These are phyloP conservation scores for Eulemur macaco DNA, from an alignment of 2,113 vertebrate species.

Conservation along the genomic window DNA sequence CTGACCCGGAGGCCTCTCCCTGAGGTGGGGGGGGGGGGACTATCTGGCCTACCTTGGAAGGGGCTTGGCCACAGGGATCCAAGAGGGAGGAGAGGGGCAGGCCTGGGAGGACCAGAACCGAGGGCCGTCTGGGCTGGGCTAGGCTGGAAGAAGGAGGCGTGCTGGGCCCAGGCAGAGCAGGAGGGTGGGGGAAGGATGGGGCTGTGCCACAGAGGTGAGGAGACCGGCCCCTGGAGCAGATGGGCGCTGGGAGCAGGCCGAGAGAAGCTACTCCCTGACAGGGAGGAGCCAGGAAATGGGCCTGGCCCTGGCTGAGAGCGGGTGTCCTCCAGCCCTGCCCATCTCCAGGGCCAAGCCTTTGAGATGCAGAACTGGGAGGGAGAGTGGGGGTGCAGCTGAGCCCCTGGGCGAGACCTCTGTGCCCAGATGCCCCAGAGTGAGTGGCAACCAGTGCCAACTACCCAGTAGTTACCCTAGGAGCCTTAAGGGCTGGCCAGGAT, in stretches of 20 bases:
- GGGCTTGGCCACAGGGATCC: not conserved
- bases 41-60: not conserved
- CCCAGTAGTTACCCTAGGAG: not conserved
- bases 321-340: not conserved
- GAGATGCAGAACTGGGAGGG: not conserved
- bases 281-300: not conserved
- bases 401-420: not conserved
- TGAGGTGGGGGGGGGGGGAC: not conserved
- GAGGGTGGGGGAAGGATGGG: too few species aligned
- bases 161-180: not conserved
- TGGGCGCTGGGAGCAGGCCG: not conserved
- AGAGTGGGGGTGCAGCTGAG: not conserved
- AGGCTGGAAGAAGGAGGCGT: not conserved
- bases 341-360: not conserved
- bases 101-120: not conserved
- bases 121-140: not conserved
- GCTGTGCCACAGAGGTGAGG: too few species aligned
- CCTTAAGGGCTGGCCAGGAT: not conserved
- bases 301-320: not conserved
- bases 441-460: not conserved
- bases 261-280: not conserved
- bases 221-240: not conserved
- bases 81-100: not conserved
- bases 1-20: not conserved
- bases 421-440: not conserved